Conservation (phyloP, 2,113 vertebrate species). For the Dendrocopos noguchii region DNA sequence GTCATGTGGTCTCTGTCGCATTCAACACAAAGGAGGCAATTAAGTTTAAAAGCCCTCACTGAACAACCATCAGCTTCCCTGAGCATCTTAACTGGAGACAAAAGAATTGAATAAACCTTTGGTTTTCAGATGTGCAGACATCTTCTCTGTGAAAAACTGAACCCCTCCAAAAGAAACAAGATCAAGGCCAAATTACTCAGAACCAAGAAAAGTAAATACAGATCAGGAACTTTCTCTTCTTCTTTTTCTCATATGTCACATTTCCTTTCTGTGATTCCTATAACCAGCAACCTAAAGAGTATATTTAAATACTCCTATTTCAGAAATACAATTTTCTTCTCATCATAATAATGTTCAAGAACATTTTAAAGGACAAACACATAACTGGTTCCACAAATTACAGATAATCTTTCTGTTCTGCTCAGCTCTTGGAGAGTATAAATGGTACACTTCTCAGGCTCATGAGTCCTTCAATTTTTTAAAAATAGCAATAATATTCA, state of each 20-base stretch:
- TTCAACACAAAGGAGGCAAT: not conserved
- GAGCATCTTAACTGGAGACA: not conserved
- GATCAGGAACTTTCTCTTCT: not conserved
- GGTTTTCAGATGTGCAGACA: not conserved
- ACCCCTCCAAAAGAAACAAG: not conserved
- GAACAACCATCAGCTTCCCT: not conserved
- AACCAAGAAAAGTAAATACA: not conserved
- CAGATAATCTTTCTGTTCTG: not conserved
- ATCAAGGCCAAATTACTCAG: not conserved
- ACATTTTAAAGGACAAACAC: not conserved
- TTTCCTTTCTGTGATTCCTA: not conserved
- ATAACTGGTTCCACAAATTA: not conserved
- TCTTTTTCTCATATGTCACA: not conserved
- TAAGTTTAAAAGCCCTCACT: not conserved
- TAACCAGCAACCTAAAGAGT: not conserved
- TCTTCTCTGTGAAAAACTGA: not conserved
- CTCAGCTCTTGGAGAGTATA: not conserved
- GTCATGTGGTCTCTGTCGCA: not conserved
- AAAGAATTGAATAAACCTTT: not conserved
- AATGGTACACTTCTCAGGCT: not conserved
- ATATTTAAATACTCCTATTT: not conserved
- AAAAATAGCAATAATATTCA: not conserved
- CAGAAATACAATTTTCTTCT: not conserved
- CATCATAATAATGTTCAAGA: not conserved
- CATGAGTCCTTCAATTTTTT: not conserved